Evolutionary conservation across 2,113 vertebrate species (phyloP), one percentile per base, ranked within the genome.

Genomic region (Paramormyrops kingsleyae): DNA sequence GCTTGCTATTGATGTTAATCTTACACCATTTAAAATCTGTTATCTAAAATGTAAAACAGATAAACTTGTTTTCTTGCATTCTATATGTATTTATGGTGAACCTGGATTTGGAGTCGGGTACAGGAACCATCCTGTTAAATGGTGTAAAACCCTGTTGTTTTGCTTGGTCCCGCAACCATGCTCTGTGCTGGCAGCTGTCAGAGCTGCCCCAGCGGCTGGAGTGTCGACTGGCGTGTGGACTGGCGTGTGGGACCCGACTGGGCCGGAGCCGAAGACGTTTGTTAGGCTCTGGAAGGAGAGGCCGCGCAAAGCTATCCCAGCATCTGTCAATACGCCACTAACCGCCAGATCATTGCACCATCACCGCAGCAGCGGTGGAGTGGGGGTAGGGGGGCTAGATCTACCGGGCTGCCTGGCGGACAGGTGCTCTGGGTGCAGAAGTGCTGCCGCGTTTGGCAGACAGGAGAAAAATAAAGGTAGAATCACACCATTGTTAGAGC

Each of bases 311-410:
- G 47, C 31, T 27, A 21, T 31, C 66, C 62, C 47, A 88, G 66
- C 24, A 50, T 47, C 88, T 89, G 88, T 89, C 70, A 52, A 83
- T 89, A 42, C n/a, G 47, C 44, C 88, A 39, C 46, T 27, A 49
- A 39, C 46, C 46, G 88, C 2, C 44, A 27, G 46, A 89, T 89
- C 70, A 80, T 80, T 19, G 46, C 66, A 77, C n/a, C 88, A 35
- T 88, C 66, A 89, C 70, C 88, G 17, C 39, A 42, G 88, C 15
- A 66, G 49, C 3, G 7, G 50, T 21, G 50, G 42, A 5, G 19
- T 4, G 87, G 56, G 56, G 21, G 21, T 5, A 21, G 50, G 1
- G 35, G 39, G 5, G 42, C 17, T 62, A 59, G 56, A 31, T 46
- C 70, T 35, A 19, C 70, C 49, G 39, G 49, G 88, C 52, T 31